A percentile compares a stretch with the other conserved stretches of the same genome.
phyloP scores from a whole-genome alignment of 2,113 vertebrate species.

The Noturus placidus region DNA sequence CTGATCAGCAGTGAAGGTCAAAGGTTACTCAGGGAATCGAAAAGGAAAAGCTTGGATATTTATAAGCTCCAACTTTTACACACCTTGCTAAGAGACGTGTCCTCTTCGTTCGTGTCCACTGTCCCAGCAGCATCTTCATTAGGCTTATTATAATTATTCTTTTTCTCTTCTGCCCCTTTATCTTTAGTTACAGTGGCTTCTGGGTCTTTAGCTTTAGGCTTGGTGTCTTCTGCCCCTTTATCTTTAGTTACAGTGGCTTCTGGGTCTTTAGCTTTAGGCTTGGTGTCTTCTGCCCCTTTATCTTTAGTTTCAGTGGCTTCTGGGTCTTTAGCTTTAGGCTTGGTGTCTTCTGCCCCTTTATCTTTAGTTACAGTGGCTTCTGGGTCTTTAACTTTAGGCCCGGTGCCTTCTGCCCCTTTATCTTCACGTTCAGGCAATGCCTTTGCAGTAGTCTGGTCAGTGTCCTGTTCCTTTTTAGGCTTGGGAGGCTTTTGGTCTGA shows the following conservation, averaged over 20 bases:
- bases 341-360: neutral
- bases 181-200: neutral
- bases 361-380: rapidly evolving
- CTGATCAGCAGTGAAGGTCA: constrained; percentile 49
- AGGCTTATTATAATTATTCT: neutral
- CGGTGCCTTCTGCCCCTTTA: neutral
- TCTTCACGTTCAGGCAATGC: no score
- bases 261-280: neutral
- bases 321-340: neutral
- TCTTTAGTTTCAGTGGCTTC: rapidly evolving
- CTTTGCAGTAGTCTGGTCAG: neutral
- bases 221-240: neutral
- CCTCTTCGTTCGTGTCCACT: neutral
- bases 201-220: neutral
- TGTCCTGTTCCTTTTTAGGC: rapidly evolving
- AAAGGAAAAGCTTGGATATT: neutral
- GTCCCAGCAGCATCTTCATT: neutral
- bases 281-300: neutral
- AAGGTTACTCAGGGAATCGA: neutral
- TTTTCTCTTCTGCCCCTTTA: neutral
- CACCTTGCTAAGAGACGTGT: constrained; percentile 50
- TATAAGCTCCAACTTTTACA: neutral
- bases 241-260: neutral
- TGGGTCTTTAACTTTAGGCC: neutral
- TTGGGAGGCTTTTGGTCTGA: rapidly evolving